These are phyloP conservation scores for Rhabdophis nuchalis DNA, from an alignment of 2,797 vertebrate genomes.

Conservation along the genomic window DNA sequence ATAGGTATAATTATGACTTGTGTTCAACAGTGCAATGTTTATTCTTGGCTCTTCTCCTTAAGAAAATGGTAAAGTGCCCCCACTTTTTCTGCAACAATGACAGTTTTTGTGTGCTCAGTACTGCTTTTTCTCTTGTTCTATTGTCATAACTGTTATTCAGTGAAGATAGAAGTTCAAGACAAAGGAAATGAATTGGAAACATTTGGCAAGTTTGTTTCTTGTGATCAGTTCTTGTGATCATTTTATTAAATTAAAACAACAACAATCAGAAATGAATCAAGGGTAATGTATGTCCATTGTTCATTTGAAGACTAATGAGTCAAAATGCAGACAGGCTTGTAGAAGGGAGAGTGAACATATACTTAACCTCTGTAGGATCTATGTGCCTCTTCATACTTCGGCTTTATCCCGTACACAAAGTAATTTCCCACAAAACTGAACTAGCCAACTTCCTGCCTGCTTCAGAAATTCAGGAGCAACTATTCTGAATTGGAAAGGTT, in stretches of 20 bases:
- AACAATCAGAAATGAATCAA: constrained; percentile 24
- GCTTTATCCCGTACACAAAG: not conserved
- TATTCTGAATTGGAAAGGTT: not conserved
- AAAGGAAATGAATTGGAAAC: not conserved
- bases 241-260: constrained; percentile 24
- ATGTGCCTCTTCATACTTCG: not conserved
- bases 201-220: not conserved
- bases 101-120: not conserved
- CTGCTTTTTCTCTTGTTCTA: not conserved
- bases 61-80: not conserved
- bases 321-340: not conserved
- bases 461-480: not conserved
- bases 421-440: not conserved
- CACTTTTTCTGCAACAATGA: not conserved
- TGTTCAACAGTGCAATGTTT: not conserved
- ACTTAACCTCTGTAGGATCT: not conserved
- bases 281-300: not conserved
- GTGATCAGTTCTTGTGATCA: constrained; percentile 1
- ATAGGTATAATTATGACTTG: not conserved
- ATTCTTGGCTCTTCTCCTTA: not conserved
- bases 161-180: not conserved
- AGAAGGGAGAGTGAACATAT: not conserved
- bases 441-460: not conserved
- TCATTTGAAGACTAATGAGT: not conserved
- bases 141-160: not conserved